Percentiles rank a stretch among this genome's conserved stretches.
phyloP scores from a whole-genome alignment of 2,113 vertebrate species.

The Mugil cephalus region DNA sequence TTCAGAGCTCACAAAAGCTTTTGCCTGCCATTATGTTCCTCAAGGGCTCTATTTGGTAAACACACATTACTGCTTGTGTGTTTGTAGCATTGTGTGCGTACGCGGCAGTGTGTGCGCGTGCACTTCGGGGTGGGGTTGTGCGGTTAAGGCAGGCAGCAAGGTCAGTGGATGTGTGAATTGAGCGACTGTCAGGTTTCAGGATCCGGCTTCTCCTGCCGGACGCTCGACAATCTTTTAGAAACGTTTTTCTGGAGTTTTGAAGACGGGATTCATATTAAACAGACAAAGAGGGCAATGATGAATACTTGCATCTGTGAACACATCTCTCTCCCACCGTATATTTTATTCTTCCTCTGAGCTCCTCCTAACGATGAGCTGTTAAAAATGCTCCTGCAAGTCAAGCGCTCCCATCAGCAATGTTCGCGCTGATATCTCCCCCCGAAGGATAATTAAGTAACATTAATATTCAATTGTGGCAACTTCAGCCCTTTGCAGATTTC shows the following conservation, averaged over 20 bases:
- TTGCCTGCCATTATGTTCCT: slow-evolving; percentile 62
- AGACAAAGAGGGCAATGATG: background rate
- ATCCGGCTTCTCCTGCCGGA: slow-evolving; percentile 37
- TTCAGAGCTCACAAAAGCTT: slow-evolving; percentile 69
- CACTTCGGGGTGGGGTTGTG: background rate
- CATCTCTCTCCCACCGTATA: slow-evolving; percentile 32
- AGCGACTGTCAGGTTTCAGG: slow-evolving; percentile 62
- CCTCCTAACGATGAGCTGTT: slow-evolving; percentile 47
- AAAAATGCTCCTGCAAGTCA: slow-evolving; percentile 54
- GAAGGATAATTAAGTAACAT: slow-evolving; percentile 75
- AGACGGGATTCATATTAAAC: slow-evolving; percentile 14
- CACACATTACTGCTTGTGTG: slow-evolving; percentile 45
- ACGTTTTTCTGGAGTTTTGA: slow-evolving; percentile 33
- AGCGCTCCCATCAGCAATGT: slow-evolving; percentile 50
- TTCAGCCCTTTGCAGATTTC: slow-evolving; percentile 38
- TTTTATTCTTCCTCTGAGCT: slow-evolving; percentile 33
- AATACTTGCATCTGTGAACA: slow-evolving; percentile 22
- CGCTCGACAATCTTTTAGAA: slow-evolving; percentile 46
- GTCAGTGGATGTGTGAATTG: slow-evolving; percentile 64
- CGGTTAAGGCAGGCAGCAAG: slow-evolving; percentile 36
- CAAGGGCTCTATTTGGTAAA: slow-evolving; percentile 65
- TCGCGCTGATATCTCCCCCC: slow-evolving; percentile 58
- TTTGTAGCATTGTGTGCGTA: background rate
- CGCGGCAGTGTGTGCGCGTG: slow-evolving; percentile 7
- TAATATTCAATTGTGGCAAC: slow-evolving; percentile 72